Base-by-base conservation (phyloP, 2,113 vertebrate species). In the Talpa occidentalis region DNA sequence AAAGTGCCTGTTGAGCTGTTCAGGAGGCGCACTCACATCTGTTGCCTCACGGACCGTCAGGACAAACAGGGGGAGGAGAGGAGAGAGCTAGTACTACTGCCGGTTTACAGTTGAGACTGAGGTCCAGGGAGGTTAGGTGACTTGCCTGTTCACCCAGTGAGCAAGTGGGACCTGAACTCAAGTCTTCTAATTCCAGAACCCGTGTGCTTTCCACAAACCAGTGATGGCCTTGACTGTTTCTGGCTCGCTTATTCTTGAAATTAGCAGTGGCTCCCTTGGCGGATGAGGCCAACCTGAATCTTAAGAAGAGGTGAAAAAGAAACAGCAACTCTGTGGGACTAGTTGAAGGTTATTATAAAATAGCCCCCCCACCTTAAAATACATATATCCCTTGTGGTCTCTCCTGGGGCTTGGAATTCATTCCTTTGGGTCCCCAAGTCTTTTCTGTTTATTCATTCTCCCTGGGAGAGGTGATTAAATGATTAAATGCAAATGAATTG, bases 401-500 rank as follows among this genome's bases (percentile, higher is more conserved):
- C 24, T 88, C 44, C 8, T n/a, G 49, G 72, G 52, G 28, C n/a
- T 85, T 85, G 42, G 35, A 91, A 83, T 79, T 76, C 70, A 78
- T 81, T 86, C 47, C 69, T 77, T 47, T 28, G 26, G 64, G 37
- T 67, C 22, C n/a, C 35, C 30, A 64, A 42, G 72, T 83, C 26
- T 42, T 81, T 86, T 73, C 81, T 91, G 56, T 21, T 32, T 54
- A 56, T 62, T 47, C 17, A 52, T 74, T 89, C 37, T 94, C 67
- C 37, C 72, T 54, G 3, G 10, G 37, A 88, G 35, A 80, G 60
- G 59, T 62, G 78, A 93, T 66, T 62, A 52, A 76, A 21, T 19
- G 49, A 83, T 60, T 87, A 80, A 81, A 94, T 79, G 79, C 37
- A 85, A 69, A 85, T 56, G 6, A 22, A 32, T 78, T 76, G 64